Base-by-base conservation (phyloP, 2,888 invertebrate genomes). In the Diarsia dahlii region DNA sequence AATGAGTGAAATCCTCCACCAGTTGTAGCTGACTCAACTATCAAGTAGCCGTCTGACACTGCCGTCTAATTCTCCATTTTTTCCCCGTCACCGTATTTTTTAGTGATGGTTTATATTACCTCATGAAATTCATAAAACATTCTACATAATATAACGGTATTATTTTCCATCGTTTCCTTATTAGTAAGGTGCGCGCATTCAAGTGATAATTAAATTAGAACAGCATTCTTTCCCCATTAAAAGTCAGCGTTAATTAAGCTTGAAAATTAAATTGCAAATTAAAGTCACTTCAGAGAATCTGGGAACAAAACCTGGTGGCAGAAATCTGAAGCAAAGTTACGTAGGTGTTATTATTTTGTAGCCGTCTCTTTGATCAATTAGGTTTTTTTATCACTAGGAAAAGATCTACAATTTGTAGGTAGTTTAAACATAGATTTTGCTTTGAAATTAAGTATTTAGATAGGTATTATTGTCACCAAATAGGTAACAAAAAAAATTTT, bases 241-340 rank as follows among this genome's bases (percentile, higher is more conserved):
- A 82, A 54, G 12, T 63, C 50, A 65, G 23, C 52, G 72, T 75
- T 83, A 68, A 74, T 82, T 66, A 72, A 71, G 58, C 56, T 45
- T 0, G 15, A 52, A 70, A 76, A 54, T 71, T 62, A 23, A 74
- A 74, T 74, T 71, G 56, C 46, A 66, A 84, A 81, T 83, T 80
- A 76, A 52, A 48, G 56, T 39, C 63, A 66, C 60, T 79, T 74
- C 60, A 52, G 12, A 71, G 6, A 74, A 62, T 69, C 46, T 28
- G 18, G 15, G 45, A 15, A 60, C 23, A 67, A 63, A 68, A 68
- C 20, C 28, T 28, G 28, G 28, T 28, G 28, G 28, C 28, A 28
- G 28, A 28, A 65, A 5, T 9, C 28, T 50, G 10, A 54, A 63
- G 56, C 15, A 64, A 12, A 34, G 20, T 66, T 13, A 13, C n/a